phyloP scores from a whole-genome alignment of 2,888 invertebrate species.

The Fragum fragum region DNA sequence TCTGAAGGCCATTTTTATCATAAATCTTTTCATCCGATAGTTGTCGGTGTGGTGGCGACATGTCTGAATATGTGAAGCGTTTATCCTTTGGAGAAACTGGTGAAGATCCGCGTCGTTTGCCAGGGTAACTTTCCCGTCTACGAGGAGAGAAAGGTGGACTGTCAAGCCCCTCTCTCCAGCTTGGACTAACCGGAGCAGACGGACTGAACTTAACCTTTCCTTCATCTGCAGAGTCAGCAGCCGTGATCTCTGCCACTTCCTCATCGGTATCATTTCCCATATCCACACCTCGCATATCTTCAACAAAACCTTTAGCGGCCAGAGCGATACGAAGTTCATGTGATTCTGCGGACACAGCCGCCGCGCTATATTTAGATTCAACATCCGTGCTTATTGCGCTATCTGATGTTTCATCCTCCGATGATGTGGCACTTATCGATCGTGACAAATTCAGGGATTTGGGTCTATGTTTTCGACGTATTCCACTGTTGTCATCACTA shows the following conservation, averaged over 20 bases:
- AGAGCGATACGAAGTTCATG: conserved; percentile 71
- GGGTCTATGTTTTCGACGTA: conserved; percentile 79
- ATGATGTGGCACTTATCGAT: conserved; percentile 82
- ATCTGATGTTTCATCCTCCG: conserved; percentile 78
- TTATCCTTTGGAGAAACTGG: conserved; percentile 82
- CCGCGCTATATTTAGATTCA: conserved; percentile 65
- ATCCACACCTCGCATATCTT: conserved; percentile 73
- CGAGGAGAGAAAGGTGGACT: conserved; percentile 83
- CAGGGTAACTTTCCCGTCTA: conserved; percentile 82
- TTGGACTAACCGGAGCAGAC: conserved; percentile 84
- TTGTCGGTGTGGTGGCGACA: conserved; percentile 80
- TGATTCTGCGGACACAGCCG: conserved; percentile 62
- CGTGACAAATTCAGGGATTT: conserved; percentile 81
- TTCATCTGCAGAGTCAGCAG: conserved; percentile 54
- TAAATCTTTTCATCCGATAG: conserved; percentile 70
- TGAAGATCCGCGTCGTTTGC: conserved; percentile 79
- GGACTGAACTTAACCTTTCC: conserved; percentile 73
- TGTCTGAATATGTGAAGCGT: conserved; percentile 81
- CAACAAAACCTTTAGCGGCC: conserved; percentile 74
- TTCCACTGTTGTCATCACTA: conserved; percentile 71
- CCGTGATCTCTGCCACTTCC: conserved; percentile 65
- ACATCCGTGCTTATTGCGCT: conserved; percentile 74
- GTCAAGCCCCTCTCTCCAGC: conserved; percentile 83
- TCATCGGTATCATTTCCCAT: conserved; percentile 70
- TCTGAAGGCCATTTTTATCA: conserved; percentile 54